Evolutionary conservation across 2,888 invertebrate species (phyloP), one percentile per base, ranked within the genome.

Genomic region (Mallateleia sp.): DNA sequence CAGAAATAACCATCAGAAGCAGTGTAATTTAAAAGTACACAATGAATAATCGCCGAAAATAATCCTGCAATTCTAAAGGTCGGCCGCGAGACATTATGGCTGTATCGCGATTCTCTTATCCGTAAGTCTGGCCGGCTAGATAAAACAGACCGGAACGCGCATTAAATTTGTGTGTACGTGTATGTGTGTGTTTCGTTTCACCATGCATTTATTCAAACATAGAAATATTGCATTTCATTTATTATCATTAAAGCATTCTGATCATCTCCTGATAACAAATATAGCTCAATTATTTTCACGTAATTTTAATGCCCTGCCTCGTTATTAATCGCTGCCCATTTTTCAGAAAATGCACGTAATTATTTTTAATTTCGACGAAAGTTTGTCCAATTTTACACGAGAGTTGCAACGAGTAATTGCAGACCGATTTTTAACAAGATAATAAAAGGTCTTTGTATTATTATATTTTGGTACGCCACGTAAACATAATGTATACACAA

Each of bases 1-100:
- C 25, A 14, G 45, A 45, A 64, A 64, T 64, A 64, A 64, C 45
- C 20, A 45, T 64, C 45, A 38, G 14, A 11, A 38, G n/a, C n/a
- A 18, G 25, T 15, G 24, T 52, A 69, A 54, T 69, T 69, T 38
- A 69, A 69, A 69, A 56, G 54, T 24, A 9, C 54, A 54, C 71
- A 34, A 58, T 72, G 58, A 72, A 72, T 72, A 72, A 72, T 72
- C 71, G 58, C 18, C 42, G 32, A 72, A 72, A 72, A 69, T 69
- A 54, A 54, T 54, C 69, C 20, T 54, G 24, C 24, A 25, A 69
- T 69, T 69, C 24, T 47, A 72, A 72, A 58, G 60, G 72, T 72
- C 72, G 72, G 25, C 24, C 42, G 50, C 25, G 18, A 18, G 38
- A 54, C 32, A 45, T 62, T 62, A 62, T 42, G 5, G 24, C 22